A percentile compares a stretch with the other conserved stretches of the same genome.
These are phyloP conservation scores for Acyrthosiphon pisum DNA, from an alignment of 1,140 invertebrate species.

Conservation along the genomic window DNA sequence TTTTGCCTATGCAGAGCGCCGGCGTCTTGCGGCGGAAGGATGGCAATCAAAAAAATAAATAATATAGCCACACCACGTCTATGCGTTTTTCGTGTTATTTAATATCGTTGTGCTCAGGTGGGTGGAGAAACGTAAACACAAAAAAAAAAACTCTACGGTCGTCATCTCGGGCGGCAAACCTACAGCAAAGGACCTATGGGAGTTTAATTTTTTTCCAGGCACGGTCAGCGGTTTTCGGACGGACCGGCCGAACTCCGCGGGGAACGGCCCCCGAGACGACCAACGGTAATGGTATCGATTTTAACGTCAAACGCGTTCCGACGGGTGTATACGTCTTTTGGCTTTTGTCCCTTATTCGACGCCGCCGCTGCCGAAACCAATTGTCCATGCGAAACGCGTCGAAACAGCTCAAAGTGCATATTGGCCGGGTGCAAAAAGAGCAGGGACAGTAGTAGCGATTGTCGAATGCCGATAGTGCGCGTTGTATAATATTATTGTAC, in stretches of 20 bases:
- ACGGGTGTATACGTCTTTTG: not conserved
- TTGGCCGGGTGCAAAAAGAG: not conserved
- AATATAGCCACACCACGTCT: not conserved
- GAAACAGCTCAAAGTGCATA: not conserved
- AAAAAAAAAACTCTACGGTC: not conserved
- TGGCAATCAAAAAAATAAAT: not conserved
- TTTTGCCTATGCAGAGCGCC: not conserved
- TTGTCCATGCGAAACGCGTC: conserved; percentile 14
- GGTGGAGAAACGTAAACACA: not conserved
- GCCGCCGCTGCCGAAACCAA: not conserved
- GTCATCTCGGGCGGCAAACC: not conserved
- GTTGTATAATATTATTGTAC: no score
- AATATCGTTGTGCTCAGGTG: not conserved
- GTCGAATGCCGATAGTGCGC: not conserved
- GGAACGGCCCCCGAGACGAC: not conserved
- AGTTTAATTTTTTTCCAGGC: not conserved
- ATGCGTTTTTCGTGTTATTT: not conserved
- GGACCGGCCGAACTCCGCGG: not conserved
- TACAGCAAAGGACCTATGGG: not conserved
- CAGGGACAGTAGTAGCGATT: not conserved
- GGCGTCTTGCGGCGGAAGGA: not conserved
- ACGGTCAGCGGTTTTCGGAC: not conserved
- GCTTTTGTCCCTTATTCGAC: not conserved
- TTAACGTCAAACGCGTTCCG: conserved; percentile 14
- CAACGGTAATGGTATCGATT: conserved; percentile 13